phyloP scores from a whole-genome alignment of 2,888 invertebrate species.

The Chrysolina americana region DNA sequence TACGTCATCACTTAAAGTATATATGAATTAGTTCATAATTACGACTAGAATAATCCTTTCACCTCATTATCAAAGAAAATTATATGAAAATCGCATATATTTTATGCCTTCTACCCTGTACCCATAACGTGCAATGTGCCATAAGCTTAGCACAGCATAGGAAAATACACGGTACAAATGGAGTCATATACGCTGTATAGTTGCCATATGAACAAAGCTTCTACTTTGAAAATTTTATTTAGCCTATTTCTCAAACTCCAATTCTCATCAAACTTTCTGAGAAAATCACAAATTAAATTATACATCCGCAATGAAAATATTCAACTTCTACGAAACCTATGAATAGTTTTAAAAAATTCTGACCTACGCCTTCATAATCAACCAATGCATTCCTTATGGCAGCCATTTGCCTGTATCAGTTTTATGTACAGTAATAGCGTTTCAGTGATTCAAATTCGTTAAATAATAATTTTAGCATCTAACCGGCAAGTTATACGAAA shows the following conservation, averaged over 20 bases:
- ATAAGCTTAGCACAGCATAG: slow-evolving; percentile 63
- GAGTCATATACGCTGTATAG: slow-evolving; percentile 69
- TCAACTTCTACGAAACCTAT: slow-evolving; percentile 33
- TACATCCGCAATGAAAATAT: slow-evolving; percentile 59
- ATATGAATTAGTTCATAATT: slow-evolving; percentile 54
- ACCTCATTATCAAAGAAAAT: slow-evolving; percentile 51
- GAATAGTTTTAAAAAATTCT: slow-evolving; percentile 54
- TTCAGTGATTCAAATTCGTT: slow-evolving; percentile 50
- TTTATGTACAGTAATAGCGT: slow-evolving; percentile 66
- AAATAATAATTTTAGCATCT: slow-evolving; percentile 50
- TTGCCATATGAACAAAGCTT: slow-evolving; percentile 70
- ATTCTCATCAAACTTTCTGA: slow-evolving; percentile 51
- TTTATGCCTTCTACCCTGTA: slow-evolving; percentile 54
- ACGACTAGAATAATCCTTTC: slow-evolving; percentile 31
- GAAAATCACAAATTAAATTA: slow-evolving; percentile 63
- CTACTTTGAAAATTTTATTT: slow-evolving; percentile 56
- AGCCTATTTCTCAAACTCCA: slow-evolving; percentile 26
- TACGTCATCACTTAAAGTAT: slow-evolving; percentile 69
- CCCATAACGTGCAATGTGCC: slow-evolving; percentile 60
- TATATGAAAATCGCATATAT: slow-evolving; percentile 55
- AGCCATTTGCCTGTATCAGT: slow-evolving; percentile 71
- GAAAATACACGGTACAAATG: slow-evolving; percentile 69
- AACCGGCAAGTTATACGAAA: slow-evolving; percentile 58
- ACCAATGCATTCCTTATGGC: slow-evolving; percentile 72
- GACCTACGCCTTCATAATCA: slow-evolving; percentile 49